Evolutionary conservation across 2,888 invertebrate genomes (phyloP), one percentile per base, ranked within the genome.

Genomic region (Ganaspis brasiliensis): DNA sequence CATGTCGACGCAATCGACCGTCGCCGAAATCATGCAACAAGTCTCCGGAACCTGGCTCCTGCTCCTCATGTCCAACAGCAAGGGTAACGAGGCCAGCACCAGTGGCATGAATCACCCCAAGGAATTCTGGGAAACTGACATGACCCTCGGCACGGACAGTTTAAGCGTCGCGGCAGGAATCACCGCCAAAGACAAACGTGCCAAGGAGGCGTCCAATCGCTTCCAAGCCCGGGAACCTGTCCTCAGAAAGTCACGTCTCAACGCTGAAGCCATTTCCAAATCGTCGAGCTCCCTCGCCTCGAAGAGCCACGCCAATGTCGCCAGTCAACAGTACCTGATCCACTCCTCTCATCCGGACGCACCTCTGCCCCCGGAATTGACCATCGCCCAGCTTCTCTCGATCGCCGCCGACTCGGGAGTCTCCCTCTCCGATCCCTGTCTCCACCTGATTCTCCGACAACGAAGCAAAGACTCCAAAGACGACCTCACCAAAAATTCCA

Each of bases 121-220:
- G 21, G 91, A 92, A 59, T 89, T 92, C 80, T 93, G 92, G 91
- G 92, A 92, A 82, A 89, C 93, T 56, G 91, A 92, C 10, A 90
- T 92, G 82, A 92, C 92, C 1, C 92, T 93, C 76, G 92, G 93
- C 74, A 92, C 94, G 82, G 93, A 93, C 78, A 92, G 93, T 77
- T 90, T 96, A n/a, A 96, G 96, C 84, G 95, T 97, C 75, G 96
- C 97, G 10, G 97, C 97, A 70, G 97, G 96, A 72, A 95, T 96
- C 79, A 96, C 96, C 19, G 97, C 97, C 72, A 97, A 97, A 92
- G 97, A 97, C 91, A 97, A 97, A 91, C 94, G 97, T 59, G 95
- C 96, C 80, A 97, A 97, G 91, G 97, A 97, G 92, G 95, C 95
- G 71, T 95, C 96, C 91, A 95, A 96, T 73, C 87, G 90, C 71